Evolutionary conservation across 2,888 invertebrate genomes (phyloP), one percentile per base, ranked within the genome.

Genomic region (Lepidocyrtinus sp.): DNA sequence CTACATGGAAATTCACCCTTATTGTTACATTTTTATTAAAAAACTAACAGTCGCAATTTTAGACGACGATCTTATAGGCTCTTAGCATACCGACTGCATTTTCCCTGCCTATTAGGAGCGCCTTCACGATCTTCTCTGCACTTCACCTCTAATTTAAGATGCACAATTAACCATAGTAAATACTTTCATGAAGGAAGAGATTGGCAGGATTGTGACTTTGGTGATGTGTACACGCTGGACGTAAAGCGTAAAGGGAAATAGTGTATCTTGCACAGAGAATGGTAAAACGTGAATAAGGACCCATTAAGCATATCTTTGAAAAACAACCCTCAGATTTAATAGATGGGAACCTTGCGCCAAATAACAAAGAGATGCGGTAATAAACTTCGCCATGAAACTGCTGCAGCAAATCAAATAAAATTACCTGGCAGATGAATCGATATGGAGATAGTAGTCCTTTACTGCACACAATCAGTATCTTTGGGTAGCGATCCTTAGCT

Each of bases 311-410:
- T 3, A 17, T 62, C 22, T 21, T 2, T 21, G 22, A 62, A 62
- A 62, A 36, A 12, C 36, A 80, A 70, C 80, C 80, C 80, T 80
- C 80, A 80, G 69, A 46, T 27, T 61, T 63, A 70, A 75, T 75
- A 61, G 65, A 75, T 67, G 75, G 70, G 68, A 73, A 75, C 80
- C 80, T 80, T 64, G 80, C 80, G 80, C 80, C 36, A 80, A 70
- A 80, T 80, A 80, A 50, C 63, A 15, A 70, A 55, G 65, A 64
- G 62, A 70, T 80, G 75, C 75, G 74, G 80, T 80, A 80, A 80
- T 80, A 80, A 80, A 80, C 80, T 80, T 80, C 74, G 75, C 80
- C 80, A 80, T 80, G 74, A 75, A 75, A 71, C 65, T 64, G 50
- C 62, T 69, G 15, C 1, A n/a, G n/a, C n/a, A n/a, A n/a, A n/a